Evolutionary conservation across 1,140 invertebrate genomes (phyloP), one percentile per base, ranked within the genome.

Genomic region (Trichonephila inaurata): DNA sequence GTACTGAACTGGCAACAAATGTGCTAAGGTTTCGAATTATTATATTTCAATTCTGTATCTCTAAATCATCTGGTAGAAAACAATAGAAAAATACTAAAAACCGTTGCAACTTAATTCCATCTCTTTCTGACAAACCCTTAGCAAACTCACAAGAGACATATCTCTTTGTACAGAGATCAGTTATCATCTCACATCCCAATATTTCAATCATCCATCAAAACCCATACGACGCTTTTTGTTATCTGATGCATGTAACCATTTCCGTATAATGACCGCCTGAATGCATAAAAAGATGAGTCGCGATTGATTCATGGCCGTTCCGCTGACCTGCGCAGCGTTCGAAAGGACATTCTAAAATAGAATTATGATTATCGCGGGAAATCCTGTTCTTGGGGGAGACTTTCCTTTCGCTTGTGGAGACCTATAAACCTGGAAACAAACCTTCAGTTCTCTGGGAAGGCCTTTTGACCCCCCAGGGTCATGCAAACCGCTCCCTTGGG

Each of bases 331-430:
- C 66, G 14, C 66, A 69, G 6, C 12, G 51, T 69, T 69, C 24
- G 64, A 51, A 51, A 51, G 24, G 10, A 28, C 10, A 28, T 69
- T 69, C 66, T 21, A 69, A 69, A 69, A 69, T 69, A 24, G 66
- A 28, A 24, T 69, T 69, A 14, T 69, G 66, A n/a, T 24, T 24
- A 69, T 69, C 66, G 10, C 66, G 66, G 51, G 12, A 69, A 69
- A 69, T 69, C 66, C 66, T 69, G 66, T 69, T 28, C 66, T 28
- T 24, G 66, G 66, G 66, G 66, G 66, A 12, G 66, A 69, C n/a
- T 10, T 66, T 10, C 21, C 8, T n/a, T 24, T 19, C n/a, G 66
- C 28, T 10, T 24, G 21, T 6, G 66, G n/a, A 69, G 51, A 69
- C 66, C 66, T 69, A 69, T 21, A 69, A 69, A 69, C 66, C 24